Conservation (phyloP, 2,888 invertebrate genomes). For the Stenodera caucasica region DNA sequence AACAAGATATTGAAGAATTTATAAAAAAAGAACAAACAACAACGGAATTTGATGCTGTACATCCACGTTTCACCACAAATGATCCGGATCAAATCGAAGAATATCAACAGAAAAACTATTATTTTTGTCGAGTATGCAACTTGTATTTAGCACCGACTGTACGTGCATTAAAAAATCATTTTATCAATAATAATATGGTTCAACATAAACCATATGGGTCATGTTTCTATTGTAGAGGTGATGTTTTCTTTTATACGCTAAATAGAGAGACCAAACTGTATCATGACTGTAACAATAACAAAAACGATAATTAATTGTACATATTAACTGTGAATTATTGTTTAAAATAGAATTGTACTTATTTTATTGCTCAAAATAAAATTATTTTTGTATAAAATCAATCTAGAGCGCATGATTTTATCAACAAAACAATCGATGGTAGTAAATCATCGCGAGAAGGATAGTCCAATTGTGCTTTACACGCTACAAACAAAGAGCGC, state of each 20-base stretch:
- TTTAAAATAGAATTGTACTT: too few relatives aligned
- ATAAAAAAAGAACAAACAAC: constrained; percentile 13
- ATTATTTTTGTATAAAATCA: too few relatives aligned
- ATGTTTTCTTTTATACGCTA: constrained; percentile 27
- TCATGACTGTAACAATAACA: constrained; percentile 29
- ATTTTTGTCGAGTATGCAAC: constrained; percentile 27
- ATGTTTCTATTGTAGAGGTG: constrained; percentile 30
- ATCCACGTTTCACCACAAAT: constrained; percentile 28
- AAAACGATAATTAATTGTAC: too few relatives aligned
- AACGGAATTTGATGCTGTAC: constrained; percentile 28
- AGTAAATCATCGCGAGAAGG: too few relatives aligned
- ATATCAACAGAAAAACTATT: constrained; percentile 25
- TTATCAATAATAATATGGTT: constrained; percentile 22
- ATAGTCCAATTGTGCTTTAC: too few relatives aligned
- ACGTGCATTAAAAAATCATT: constrained; percentile 25
- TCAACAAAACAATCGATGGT: too few relatives aligned
- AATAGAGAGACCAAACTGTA: constrained; percentile 20
- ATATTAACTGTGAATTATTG: too few relatives aligned
- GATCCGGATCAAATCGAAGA: constrained; percentile 17
- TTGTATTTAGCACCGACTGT: constrained; percentile 27
- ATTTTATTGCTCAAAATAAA: too few relatives aligned
- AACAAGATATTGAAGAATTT: constrained; percentile 17
- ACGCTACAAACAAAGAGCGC: too few relatives aligned
- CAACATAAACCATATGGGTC: constrained; percentile 23
- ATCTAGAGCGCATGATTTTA: too few relatives aligned